phyloP scores from a whole-genome alignment of 2,797 vertebrate genomes.

The Rhinoraja longicauda region DNA sequence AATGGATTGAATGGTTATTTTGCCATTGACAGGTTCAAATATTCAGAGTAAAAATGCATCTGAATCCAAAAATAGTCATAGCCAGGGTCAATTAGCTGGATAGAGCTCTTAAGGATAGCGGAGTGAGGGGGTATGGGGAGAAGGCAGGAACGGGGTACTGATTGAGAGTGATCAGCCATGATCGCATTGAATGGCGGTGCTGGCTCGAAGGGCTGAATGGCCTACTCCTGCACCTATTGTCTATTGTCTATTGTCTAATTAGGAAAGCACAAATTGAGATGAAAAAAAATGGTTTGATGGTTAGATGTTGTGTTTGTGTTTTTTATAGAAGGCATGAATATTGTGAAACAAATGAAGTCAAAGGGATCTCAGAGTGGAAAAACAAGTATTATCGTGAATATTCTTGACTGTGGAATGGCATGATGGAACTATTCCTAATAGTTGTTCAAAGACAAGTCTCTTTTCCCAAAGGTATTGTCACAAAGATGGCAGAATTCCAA shows the following conservation, averaged over 20 bases:
- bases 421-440: not conserved
- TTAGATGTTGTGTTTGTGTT: constrained; percentile 81
- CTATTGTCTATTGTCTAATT: not conserved
- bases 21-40: not conserved
- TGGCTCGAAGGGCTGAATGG: too few relatives aligned
- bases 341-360: constrained; percentile 67
- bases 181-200: too few relatives aligned
- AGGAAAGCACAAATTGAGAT: not conserved
- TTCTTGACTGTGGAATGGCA: constrained; percentile 71
- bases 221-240: too few relatives aligned
- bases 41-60: not conserved
- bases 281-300: constrained; percentile 47
- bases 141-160: too few relatives aligned
- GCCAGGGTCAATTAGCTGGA: too few relatives aligned
- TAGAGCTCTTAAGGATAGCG: too few relatives aligned
- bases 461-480: not conserved
- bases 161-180: too few relatives aligned
- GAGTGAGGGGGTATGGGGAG: too few relatives aligned
- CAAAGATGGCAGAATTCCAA: not conserved
- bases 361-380: constrained; percentile 54
- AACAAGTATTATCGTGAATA: constrained; percentile 65
- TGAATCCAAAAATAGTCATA: not conserved
- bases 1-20: not conserved
- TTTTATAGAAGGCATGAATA: constrained; percentile 65
- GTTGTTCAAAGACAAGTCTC: constrained; percentile 1